Base-by-base conservation (phyloP, 92 coral and sea anemone species). In the Phymanthus crucifer region DNA sequence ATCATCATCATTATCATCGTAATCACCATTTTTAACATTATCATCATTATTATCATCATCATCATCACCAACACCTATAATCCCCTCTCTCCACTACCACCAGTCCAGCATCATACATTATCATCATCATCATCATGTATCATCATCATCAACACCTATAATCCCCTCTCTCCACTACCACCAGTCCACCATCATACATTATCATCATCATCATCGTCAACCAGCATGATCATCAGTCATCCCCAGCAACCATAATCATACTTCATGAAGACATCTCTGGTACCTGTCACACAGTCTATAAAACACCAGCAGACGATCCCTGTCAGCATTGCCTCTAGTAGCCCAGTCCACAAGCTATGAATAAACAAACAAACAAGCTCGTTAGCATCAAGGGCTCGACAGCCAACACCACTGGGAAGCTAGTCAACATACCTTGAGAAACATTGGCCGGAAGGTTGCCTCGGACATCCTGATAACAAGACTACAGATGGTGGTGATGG, bases 381-480 rank as follows among this genome's bases (percentile, higher is more conserved):
- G 79, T n/a, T 17, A 32, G 18, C 12, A 54, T 54, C 64, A 54
- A 4, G n/a, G n/a, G n/a, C n/a, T n/a, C n/a, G 21, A 23, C 19
- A 18, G 31, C 32, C 24, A 12, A 38, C 21, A 26, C 8, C 47
- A 52, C n/a, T n/a, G n/a, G n/a, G 24, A 12, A 37, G 37, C 12
- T n/a, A 6, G n/a, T n/a, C n/a, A 33, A 34, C 76, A 61, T 56
- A 95, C 99, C 99, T 92, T 87, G 71, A 95, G 86, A 83, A 95
- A 95, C 92, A 93, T 89, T 13, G 99, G 99, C 74, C 98, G 86
- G 72, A 95, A 95, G 24, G 91, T 84, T 23, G 96, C 94, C 83
- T 95, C 99, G 17, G 99, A 95, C 76, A 95, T 83, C 78, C 90
- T 95, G 91, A 95, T 89, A 54, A 93, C 86, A 48, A 95, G 87